Base-by-base conservation (phyloP, 37 sponge, comb jelly and placozoan species). In the Bolinopsis microptera region DNA sequence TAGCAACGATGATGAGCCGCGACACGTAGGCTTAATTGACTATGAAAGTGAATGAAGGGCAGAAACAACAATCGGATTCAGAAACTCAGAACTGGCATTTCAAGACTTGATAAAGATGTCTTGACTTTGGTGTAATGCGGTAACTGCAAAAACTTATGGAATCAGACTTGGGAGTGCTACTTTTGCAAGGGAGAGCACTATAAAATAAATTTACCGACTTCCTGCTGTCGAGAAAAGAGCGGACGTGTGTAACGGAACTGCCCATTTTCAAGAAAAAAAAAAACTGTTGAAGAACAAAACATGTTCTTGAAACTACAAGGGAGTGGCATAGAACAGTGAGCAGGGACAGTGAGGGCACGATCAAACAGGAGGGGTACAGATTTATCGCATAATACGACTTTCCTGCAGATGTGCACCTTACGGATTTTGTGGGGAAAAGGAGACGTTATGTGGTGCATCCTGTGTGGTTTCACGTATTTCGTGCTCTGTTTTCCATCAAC, bases 121-220 rank as follows among this genome's bases (percentile, higher is more conserved):
- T n/a, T 5, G 5, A 28, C 16, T 70, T 70, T 9, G 74, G 5
- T 9, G 5, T 24, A 3, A 8, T 70, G 74, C 21, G 74, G 26
- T n/a, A 70, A 70, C 74, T 70, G 74, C 21, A 26, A 3, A 26
- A 70, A n/a, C n/a, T n/a, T 28, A 70, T 70, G 74, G 74, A 8
- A 26, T n/a, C 74, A 70, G 74, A 70, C 5, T 24, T 70, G n/a
- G 28, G 74, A 70, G 21, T n/a, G 74, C 74, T 70, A 70, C 74
- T 70, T 9, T 22, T 70, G 74, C 26, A 2, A n/a, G n/a, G 5
- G 74, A 70, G 21, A 70, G 74, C 26, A 28, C 74, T 5, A 22
- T 22, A 26, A 70, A n/a, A n/a, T n/a, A n/a, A n/a, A n/a, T n/a
- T 70, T 24, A 24, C 28, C 26, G 74, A 70, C 21, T 8, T n/a